Conservation (phyloP, 1,140 invertebrate species). For the Diuraphis noxia region DNA sequence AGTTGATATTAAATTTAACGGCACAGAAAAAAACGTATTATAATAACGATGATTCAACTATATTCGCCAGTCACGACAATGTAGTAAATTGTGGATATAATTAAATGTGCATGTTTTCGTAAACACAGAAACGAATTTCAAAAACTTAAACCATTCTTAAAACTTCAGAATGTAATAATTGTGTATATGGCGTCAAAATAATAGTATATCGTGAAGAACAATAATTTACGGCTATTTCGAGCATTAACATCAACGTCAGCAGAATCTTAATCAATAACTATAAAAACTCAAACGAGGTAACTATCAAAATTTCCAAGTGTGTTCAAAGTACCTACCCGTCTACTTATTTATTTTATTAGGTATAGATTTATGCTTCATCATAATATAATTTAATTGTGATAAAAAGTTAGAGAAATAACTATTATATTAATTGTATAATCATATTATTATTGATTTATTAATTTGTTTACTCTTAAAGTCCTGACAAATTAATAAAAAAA, state of each 20-base stretch:
- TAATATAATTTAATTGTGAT: not conserved
- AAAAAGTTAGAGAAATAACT: not conserved
- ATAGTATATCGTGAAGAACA: not conserved
- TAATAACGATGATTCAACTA: not conserved
- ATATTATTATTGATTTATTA: not conserved
- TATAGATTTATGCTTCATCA: conserved; percentile 6
- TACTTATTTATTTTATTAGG: not conserved
- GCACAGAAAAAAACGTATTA: not conserved
- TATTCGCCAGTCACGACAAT: not conserved
- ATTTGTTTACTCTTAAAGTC: not conserved
- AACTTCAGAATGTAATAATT: not conserved
- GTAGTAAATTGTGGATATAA: not conserved
- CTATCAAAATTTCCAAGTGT: not conserved
- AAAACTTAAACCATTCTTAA: not conserved
- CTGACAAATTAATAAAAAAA: not conserved
- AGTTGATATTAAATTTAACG: not conserved
- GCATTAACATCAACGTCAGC: not conserved
- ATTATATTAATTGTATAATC: not conserved
- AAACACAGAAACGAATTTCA: not conserved
- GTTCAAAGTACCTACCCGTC: not conserved
- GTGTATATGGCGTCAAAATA: not conserved
- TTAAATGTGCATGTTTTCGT: not conserved
- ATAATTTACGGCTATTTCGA: not conserved
- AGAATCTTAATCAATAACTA: not conserved
- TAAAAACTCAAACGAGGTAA: not conserved